phyloP scores from a whole-genome alignment of 2,888 invertebrate genomes.

The Cancer borealis region DNA sequence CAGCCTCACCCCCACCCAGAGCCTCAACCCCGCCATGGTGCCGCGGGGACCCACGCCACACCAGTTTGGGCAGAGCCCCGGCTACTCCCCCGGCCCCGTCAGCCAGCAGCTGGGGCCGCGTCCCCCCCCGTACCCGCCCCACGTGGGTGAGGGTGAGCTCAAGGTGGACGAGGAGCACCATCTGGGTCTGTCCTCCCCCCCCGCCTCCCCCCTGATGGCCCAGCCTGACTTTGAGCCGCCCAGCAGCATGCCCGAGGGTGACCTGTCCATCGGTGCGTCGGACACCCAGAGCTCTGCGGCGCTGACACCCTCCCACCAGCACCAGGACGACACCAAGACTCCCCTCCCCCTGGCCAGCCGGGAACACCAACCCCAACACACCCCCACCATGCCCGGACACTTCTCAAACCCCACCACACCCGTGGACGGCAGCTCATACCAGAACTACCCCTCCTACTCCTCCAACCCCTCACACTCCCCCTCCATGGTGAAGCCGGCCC shows the following conservation, averaged over 20 bases:
- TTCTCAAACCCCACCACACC: conserved; percentile 77
- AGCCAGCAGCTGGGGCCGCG: conserved; percentile 55
- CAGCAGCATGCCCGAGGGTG: conserved; percentile 75
- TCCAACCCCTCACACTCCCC: conserved; percentile 76
- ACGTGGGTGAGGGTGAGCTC: conserved; percentile 60
- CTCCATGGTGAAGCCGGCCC: conserved; percentile 75
- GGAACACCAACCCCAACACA: conserved; percentile 69
- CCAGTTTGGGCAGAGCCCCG: conserved; percentile 76
- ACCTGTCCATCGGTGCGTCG: conserved; percentile 66
- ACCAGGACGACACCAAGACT: conserved; percentile 63
- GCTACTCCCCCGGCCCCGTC: conserved; percentile 75
- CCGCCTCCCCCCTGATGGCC: conserved; percentile 75
- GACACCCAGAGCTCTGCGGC: conserved; percentile 66
- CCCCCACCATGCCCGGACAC: conserved; percentile 64
- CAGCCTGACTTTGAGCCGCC: conserved; percentile 77
- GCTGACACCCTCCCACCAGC: conserved; percentile 70
- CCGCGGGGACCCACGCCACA: conserved; percentile 71
- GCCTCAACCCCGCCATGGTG: conserved; percentile 63
- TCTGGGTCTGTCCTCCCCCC: conserved; percentile 75
- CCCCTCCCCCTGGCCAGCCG: conserved; percentile 60
- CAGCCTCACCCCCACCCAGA: conserved; percentile 69
- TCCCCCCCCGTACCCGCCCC: neutral
- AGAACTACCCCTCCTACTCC: conserved; percentile 75
- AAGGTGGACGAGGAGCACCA: conserved; percentile 76
- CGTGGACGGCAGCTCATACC: conserved; percentile 74